These are phyloP conservation scores for Venturia canescens DNA, from an alignment of 1,140 invertebrate species.

Conservation along the genomic window DNA sequence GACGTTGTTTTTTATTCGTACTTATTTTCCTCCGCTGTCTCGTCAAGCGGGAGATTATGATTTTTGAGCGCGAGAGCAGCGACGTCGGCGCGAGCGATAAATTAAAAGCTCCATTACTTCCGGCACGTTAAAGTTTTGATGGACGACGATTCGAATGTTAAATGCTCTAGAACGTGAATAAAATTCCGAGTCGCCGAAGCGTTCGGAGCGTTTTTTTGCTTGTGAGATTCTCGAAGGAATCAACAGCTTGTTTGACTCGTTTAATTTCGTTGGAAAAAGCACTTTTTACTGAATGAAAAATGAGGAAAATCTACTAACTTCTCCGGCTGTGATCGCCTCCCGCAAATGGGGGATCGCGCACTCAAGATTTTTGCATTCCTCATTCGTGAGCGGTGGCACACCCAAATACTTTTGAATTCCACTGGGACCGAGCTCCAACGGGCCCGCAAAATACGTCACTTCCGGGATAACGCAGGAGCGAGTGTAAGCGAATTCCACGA, in stretches of 20 bases:
- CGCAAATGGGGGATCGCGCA: conserved; percentile 75
- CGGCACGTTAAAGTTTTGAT: too few species aligned
- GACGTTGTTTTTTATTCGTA: too few species aligned
- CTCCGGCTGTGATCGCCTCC: conserved; percentile 76
- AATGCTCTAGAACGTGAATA: too few species aligned
- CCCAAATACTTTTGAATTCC: conserved; percentile 78
- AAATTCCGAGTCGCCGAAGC: too few species aligned
- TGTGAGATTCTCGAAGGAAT: too few species aligned
- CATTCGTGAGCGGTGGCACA: conserved; percentile 77
- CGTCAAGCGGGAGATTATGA: conserved; percentile 9
- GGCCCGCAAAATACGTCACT: conserved; percentile 72
- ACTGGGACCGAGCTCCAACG: conserved; percentile 71
- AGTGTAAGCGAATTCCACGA: conserved; percentile 79
- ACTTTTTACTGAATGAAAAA: too few species aligned
- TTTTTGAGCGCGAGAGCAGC: background rate
- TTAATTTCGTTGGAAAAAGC: too few species aligned
- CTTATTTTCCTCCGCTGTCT: background rate
- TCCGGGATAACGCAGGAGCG: conserved; percentile 71
- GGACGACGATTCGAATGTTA: too few species aligned
- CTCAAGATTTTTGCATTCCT: conserved; percentile 78
- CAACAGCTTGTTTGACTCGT: too few species aligned
- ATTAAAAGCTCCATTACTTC: conserved; percentile 15
- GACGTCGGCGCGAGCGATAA: background rate
- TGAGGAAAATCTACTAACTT: conserved; percentile 57
- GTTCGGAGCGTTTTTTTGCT: too few species aligned